These are phyloP conservation scores for Marasmarcha lunaedactyla DNA, from an alignment of 2,888 invertebrate genomes.

Conservation along the genomic window DNA sequence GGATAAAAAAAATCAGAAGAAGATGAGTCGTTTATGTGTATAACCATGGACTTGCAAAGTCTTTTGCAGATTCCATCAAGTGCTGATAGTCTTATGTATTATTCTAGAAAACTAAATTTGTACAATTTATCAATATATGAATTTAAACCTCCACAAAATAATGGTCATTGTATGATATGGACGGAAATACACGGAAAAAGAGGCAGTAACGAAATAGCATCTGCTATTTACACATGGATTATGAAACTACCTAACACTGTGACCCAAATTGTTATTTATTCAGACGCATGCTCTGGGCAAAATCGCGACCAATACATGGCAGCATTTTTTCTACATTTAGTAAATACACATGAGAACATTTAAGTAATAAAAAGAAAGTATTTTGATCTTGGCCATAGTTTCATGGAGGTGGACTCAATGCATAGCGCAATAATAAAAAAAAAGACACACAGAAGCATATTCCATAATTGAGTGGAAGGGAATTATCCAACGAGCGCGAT, in stretches of 20 bases:
- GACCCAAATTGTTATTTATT: conserved; percentile 2
- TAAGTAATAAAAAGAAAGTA: conserved; percentile 7
- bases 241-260: neutral
- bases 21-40: no score
- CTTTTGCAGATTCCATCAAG: no score
- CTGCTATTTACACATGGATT: neutral
- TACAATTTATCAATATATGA: no score
- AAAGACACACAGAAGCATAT: no score
- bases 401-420: conserved; percentile 9
- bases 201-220: neutral
- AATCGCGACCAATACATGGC: conserved; percentile 7
- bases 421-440: no score
- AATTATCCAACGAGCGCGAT: no score
- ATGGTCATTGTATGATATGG: neutral
- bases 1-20: no score
- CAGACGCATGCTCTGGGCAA: conserved; percentile 8
- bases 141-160: neutral
- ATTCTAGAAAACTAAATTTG: no score
- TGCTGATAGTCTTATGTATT: no score
- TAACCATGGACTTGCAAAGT: no score
- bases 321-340: conserved; percentile 7
- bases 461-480: no score
- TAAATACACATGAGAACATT: no score
- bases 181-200: conserved; percentile 1
- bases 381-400: conserved; percentile 7